Evolutionary conservation across 2,797 vertebrate genomes (phyloP).

Genomic region (Sparus aurata): DNA sequence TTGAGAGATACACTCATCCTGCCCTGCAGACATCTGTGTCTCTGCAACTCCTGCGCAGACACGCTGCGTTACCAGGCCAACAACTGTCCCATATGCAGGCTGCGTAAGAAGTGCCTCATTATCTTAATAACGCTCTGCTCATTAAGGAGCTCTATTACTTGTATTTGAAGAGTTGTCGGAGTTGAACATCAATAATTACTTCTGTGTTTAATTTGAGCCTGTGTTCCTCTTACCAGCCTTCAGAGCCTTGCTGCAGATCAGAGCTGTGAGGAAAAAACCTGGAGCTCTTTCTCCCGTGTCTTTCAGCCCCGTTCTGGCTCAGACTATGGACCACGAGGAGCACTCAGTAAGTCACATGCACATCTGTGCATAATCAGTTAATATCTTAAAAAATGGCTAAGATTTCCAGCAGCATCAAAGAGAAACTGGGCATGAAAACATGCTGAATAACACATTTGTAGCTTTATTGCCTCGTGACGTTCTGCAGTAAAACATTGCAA

Average conservation of each 20-base stretch:
- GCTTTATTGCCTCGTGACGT: background rate
- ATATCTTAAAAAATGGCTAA: background rate
- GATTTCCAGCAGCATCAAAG: background rate
- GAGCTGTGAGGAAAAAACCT: slow-evolving; percentile 97
- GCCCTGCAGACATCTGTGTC: slow-evolving; percentile 95
- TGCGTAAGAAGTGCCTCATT: slow-evolving; percentile 87
- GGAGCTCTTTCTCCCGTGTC: slow-evolving; percentile 95
- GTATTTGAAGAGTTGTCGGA: background rate
- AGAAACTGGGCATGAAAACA: background rate
- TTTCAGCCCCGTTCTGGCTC: slow-evolving; percentile 97
- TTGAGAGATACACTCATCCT: slow-evolving; percentile 96
- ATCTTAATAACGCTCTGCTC: background rate
- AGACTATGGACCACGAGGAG: slow-evolving; percentile 97
- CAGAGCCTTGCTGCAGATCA: slow-evolving; percentile 97
- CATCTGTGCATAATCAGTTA: background rate
- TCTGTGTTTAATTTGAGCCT: slow-evolving; percentile 18
- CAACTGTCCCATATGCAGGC: slow-evolving; percentile 98
- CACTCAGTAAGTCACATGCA: slow-evolving; percentile 88
- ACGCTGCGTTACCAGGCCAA: slow-evolving; percentile 97
- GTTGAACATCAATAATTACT: background rate
- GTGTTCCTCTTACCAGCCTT: slow-evolving; percentile 86
- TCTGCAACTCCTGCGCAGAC: slow-evolving; percentile 96
- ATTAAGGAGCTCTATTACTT: background rate
- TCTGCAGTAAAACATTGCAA: background rate
- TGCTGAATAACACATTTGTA: background rate